Evolutionary conservation across 1,140 invertebrate species (phyloP).

Genomic region (Lanistes nyassanus): DNA sequence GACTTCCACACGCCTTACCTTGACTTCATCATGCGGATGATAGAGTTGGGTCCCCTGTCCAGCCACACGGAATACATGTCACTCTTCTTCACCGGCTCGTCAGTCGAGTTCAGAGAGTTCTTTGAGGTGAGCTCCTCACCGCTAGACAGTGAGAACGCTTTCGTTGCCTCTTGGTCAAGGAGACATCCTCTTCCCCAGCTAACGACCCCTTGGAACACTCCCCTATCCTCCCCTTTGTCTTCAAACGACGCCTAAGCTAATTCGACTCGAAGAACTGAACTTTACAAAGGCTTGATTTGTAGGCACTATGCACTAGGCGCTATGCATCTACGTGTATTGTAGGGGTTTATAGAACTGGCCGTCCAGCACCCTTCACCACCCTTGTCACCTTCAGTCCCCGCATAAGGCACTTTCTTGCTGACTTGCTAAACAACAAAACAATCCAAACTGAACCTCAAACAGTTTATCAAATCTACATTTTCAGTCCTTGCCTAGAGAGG

Average conservation of each 20-base stretch:
- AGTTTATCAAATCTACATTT: background rate
- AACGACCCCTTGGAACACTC: no score
- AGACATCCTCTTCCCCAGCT: background rate
- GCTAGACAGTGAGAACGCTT: background rate
- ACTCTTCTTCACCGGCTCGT: background rate
- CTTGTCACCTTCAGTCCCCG: no score
- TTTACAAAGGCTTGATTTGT: no score
- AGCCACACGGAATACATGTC: constrained; percentile 9
- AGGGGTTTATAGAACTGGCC: no score
- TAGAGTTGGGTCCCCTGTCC: background rate
- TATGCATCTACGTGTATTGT: background rate
- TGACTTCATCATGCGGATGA: constrained; percentile 8
- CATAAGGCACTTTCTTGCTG: no score
- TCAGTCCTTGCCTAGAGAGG: constrained; percentile 5
- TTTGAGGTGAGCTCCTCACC: background rate
- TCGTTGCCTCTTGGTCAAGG: background rate
- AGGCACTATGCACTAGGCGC: background rate
- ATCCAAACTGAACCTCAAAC: background rate
- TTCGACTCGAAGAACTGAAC: no score
- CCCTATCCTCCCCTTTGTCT: no score
- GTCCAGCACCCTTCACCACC: no score
- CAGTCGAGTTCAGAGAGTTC: constrained; percentile 1
- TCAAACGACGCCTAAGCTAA: no score
- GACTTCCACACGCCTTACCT: constrained; percentile 6
- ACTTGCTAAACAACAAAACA: no score